Base-by-base conservation (phyloP, 1,140 invertebrate genomes). In the Drosophila arawakana region DNA sequence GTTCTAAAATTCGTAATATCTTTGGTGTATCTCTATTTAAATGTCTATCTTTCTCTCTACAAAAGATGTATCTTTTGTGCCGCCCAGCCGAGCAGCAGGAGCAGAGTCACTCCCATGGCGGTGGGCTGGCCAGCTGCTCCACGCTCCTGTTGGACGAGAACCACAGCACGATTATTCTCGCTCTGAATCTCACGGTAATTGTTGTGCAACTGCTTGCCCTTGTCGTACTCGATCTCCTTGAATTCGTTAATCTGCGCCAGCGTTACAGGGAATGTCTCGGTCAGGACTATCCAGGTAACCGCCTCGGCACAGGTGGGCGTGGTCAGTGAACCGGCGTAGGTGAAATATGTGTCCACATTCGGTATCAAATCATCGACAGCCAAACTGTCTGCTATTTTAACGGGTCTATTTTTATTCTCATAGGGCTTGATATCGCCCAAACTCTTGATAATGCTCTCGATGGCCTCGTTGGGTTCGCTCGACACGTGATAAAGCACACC, bases 281-380 rank as follows among this genome's bases (percentile, higher is more conserved):
- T 93, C 61, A 96, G 94, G 3, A 97, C 93, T 6, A 95, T 95
- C 96, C 96, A 97, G 2, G 94, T 94, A 2, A 97, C 96, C 18
- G 94, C 93, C 84, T 97, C 96, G 46, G 94, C 94, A 75, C 96
- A 97, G 1, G 91, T 92, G 1, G 96, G 96, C 5, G 96, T 97
- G 1, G 96, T 97, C 43, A 97, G 91, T 0, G 96, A 96, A 2
- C 96, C 96, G 4, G 94, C 80, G 80, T 97, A 97, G 2, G 94
- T 93, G 82, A 94, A 97, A 90, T 94, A 96, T 0, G 91, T 92
- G 2, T 91, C 92, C 78, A 94, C 93, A 50, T 91, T 92, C 5
- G 95, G 95, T 15, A 95, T 62, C 25, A 95, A 89, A 11, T 93
- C 84, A 6, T 70, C 74, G 3, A 94, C 92, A 1, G 92, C 79